A percentile compares a stretch with the other conserved stretches of the same genome.
Conservation (phyloP, 1,140 invertebrate genomes). For the Bombus ignitus region DNA sequence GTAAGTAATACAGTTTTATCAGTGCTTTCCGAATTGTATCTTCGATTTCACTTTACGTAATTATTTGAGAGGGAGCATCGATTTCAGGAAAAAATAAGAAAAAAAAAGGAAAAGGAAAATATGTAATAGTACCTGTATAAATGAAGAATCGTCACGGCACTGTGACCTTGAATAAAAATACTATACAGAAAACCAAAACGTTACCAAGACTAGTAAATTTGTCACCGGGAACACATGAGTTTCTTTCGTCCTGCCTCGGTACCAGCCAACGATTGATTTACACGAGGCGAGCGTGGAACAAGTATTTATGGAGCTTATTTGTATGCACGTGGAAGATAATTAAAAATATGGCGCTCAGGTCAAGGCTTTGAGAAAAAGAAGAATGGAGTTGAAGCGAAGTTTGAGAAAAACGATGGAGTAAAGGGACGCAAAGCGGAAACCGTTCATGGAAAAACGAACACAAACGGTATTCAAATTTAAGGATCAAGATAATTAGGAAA, state of each 20-base stretch:
- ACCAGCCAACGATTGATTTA: conserved; percentile 66
- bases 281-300: conserved; percentile 41
- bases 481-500: conserved; percentile 8
- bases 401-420: conserved; percentile 37
- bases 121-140: neutral
- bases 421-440: conserved; percentile 21
- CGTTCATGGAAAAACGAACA: neutral
- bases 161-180: conserved; percentile 50
- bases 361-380: conserved; percentile 60
- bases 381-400: conserved; percentile 20
- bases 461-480: neutral
- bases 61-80: too few species aligned
- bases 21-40: neutral
- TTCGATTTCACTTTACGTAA: neutral
- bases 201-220: conserved; percentile 58
- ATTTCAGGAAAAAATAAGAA: neutral
- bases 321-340: conserved; percentile 66
- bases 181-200: conserved; percentile 18
- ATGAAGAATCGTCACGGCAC: neutral
- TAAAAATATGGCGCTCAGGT: conserved; percentile 66
- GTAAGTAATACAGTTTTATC: neutral
- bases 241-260: conserved; percentile 40
- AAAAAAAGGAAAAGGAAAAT: neutral
- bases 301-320: conserved; percentile 70
- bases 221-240: conserved; percentile 54